A percentile compares a stretch with the other conserved stretches of the same genome.
phyloP scores from a whole-genome alignment of 2,888 invertebrate genomes.

The Temnothorax rugatulus region DNA sequence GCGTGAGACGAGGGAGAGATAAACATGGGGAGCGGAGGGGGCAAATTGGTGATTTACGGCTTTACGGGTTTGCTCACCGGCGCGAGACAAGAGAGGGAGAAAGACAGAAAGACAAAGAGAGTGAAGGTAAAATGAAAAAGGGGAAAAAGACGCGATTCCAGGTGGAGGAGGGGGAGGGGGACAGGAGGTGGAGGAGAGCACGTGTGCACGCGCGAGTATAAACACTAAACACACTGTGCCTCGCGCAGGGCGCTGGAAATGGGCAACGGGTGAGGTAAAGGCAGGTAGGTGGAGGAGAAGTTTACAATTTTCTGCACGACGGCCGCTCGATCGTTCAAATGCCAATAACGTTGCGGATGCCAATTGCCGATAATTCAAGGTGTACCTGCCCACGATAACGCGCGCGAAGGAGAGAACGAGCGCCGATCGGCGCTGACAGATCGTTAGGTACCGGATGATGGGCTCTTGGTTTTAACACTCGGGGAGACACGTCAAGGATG shows the following conservation, averaged over 20 bases:
- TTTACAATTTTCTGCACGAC: constrained; percentile 77
- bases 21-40: neutral
- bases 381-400: constrained; percentile 78
- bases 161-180: neutral
- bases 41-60: constrained; percentile 62
- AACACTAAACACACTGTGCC: constrained; percentile 50
- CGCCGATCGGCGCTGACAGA: constrained; percentile 73
- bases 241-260: constrained; percentile 58
- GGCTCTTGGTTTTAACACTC: constrained; percentile 27
- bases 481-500: constrained; percentile 24
- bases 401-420: constrained; percentile 46
- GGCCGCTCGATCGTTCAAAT: constrained; percentile 70
- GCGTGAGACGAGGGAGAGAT: constrained; percentile 7
- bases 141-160: neutral
- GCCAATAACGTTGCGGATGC: constrained; percentile 80
- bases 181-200: constrained; percentile 12
- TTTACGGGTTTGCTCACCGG: constrained; percentile 53
- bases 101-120: neutral
- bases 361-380: constrained; percentile 82
- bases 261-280: constrained; percentile 60
- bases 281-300: constrained; percentile 68
- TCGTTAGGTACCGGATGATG: constrained; percentile 69
- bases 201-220: constrained; percentile 58
- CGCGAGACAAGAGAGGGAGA: neutral
- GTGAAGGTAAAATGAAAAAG: constrained; percentile 10